Evolutionary conservation across 2,888 invertebrate genomes (phyloP), one percentile per base, ranked within the genome.

Genomic region (Mesorhabditis belari): DNA sequence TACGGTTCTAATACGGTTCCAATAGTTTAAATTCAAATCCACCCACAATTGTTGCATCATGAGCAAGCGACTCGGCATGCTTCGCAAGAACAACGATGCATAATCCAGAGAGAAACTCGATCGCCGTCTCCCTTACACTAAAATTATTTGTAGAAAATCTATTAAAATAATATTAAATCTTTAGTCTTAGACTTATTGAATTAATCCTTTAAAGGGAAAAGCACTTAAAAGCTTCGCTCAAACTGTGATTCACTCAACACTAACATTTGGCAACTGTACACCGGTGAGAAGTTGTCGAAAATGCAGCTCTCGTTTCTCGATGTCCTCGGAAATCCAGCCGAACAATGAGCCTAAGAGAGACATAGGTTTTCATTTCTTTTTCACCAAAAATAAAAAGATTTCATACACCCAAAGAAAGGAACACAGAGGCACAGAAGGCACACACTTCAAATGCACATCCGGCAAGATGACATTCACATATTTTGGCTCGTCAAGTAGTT

Each of bases 51-150:
- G 81, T 62, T 84, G 83, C 65, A 87, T 80, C 59, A 87, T 81
- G 63, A 85, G 83, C 77, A 85, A 87, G 58, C 87, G 82, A 73
- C 86, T 86, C 52, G 85, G 80, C 73, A 86, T 86, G 73, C 86
- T 86, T 60, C 85, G 84, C 21, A 83, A 83, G 77, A 86, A 86
- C 57, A 87, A 81, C 50, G 85, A 83, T 66, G 86, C 86, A 26
- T 79, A 84, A 68, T 87, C 85, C 61, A 87, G 82, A 69, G 86
- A 85, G 68, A 85, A 85, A 54, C n/a, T n/a, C n/a, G n/a, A n/a
- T n/a, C n/a, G n/a, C n/a, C n/a, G n/a, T n/a, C n/a, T n/a, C n/a
- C n/a, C n/a, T n/a, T n/a, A n/a, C n/a, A n/a, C 44, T 35, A 35
- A 35, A 35, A 35, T n/a, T n/a, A n/a, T 17, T 35, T 35, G 44